Evolutionary conservation across 2,888 invertebrate species (phyloP), one percentile per base, ranked within the genome.

Genomic region (Drosophila cognata): DNA sequence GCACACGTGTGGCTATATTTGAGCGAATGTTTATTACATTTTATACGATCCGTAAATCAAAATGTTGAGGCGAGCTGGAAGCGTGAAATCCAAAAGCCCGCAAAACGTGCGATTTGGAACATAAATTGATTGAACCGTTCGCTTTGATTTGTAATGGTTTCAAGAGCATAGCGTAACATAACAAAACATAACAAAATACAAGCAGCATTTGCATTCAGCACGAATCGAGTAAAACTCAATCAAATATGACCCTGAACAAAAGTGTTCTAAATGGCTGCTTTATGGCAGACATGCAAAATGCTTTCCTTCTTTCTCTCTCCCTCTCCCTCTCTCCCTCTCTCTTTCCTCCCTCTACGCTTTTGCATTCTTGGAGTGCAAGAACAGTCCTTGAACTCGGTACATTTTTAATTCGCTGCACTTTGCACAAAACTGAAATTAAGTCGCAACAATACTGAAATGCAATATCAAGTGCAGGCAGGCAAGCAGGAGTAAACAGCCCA

Each of bases 311-410:
- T 10, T 21, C 16, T 16, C n/a, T 13, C 29, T 10, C 29, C 13
- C 13, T 7, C 3, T 46, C n/a, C n/a, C 21, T 1, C n/a, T 21
- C 13, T 5, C 11, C 0, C 7, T 46, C 7, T 2, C 21, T 16
- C 16, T 13, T 46, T 46, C 10, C 41, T 25, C 25, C 5, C 16
- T 31, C 18, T 28, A 11, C 29, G 11, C n/a, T 11, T 28, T 13
- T 29, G n/a, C 28, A 29, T 50, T 35, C 35, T 41, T 51, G 11
- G 38, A 33, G 57, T 48, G 61, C 59, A 51, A 50, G 36, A 25
- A 53, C 67, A 71, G 63, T 79, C 86, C 86, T 85, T 83, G 86
- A 88, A 83, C 88, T 59, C 66, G 36, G 11, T 21, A 41, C 48
- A 50, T 60, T 61, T 71, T 58, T 65, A 69, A 59, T 72, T 76